A percentile compares a stretch with the other conserved stretches of the same genome.
Evolutionary conservation across 2,888 invertebrate genomes (phyloP).

Genomic region (Onthophagus sagittarius): DNA sequence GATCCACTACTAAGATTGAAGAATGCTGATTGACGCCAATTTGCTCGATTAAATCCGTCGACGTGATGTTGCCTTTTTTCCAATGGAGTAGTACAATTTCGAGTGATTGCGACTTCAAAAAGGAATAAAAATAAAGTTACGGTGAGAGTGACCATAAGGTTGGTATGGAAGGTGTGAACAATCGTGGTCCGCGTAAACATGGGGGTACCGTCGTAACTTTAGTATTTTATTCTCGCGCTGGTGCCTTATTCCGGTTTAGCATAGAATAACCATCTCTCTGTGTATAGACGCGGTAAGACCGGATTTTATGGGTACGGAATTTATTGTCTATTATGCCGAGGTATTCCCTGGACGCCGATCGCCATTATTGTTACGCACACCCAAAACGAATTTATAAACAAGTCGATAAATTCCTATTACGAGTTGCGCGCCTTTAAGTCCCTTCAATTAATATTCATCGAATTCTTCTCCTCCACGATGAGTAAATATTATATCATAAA

Average conservation of each 20-base stretch:
- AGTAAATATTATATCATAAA: no score
- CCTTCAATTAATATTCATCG: not conserved
- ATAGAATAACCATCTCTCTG: not conserved
- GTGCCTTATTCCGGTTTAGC: not conserved
- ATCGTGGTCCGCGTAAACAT: not conserved
- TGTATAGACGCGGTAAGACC: not conserved
- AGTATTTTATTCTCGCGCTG: not conserved
- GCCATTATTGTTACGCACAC: not conserved
- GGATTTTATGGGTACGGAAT: not conserved
- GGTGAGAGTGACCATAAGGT: not conserved
- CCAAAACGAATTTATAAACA: not conserved
- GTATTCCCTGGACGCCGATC: not conserved
- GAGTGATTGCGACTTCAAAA: no score
- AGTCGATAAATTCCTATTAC: not conserved
- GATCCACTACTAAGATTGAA: not conserved
- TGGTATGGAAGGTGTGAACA: not conserved
- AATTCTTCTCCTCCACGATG: not conserved
- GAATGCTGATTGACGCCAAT: not conserved
- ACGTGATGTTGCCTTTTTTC: not conserved
- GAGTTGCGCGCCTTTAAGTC: not conserved
- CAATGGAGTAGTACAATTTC: no score
- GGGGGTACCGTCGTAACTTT: not conserved
- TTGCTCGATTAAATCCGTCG: not conserved
- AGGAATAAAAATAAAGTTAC: no score
- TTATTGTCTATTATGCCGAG: not conserved